A percentile compares a stretch with the other conserved stretches of the same genome.
Conservation (phyloP, 2,888 invertebrate genomes). For the Marasmarcha lunaedactyla region DNA sequence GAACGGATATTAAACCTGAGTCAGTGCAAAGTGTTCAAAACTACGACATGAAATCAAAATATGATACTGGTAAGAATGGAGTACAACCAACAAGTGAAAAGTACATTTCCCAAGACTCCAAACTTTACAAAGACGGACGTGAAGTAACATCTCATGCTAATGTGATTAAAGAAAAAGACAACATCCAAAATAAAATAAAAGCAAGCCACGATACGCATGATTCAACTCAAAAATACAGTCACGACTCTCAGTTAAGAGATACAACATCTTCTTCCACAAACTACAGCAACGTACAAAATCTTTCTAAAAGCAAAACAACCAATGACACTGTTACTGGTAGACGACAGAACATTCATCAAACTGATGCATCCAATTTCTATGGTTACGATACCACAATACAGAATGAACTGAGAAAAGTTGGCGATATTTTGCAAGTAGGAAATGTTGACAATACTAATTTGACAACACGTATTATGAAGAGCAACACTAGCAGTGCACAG, state of each 20-base stretch:
- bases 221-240: neutral
- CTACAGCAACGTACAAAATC: neutral
- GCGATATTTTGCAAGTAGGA: slow-evolving; percentile 48
- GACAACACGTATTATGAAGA: slow-evolving; percentile 64
- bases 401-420: slow-evolving; percentile 54
- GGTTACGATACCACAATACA: slow-evolving; percentile 56
- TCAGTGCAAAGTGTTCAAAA: slow-evolving; percentile 63
- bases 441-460: slow-evolving; percentile 46
- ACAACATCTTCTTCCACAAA: neutral
- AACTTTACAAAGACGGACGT: slow-evolving; percentile 50
- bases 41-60: slow-evolving; percentile 65
- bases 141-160: slow-evolving; percentile 45
- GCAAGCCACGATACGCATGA: slow-evolving; percentile 12
- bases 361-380: slow-evolving; percentile 58
- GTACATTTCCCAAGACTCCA: slow-evolving; percentile 45
- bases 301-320: slow-evolving; percentile 11
- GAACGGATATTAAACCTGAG: slow-evolving; percentile 70
- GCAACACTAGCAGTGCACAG: slow-evolving; percentile 68
- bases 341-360: slow-evolving; percentile 29
- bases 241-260: neutral
- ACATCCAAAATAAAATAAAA: slow-evolving; percentile 35
- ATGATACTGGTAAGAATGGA: slow-evolving; percentile 68
- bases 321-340: slow-evolving; percentile 21
- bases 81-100: slow-evolving; percentile 48
- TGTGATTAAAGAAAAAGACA: slow-evolving; percentile 50